Evolutionary conservation across 2,888 invertebrate genomes (phyloP), one percentile per base, ranked within the genome.

Genomic region (Troides oblongomaculatus): DNA sequence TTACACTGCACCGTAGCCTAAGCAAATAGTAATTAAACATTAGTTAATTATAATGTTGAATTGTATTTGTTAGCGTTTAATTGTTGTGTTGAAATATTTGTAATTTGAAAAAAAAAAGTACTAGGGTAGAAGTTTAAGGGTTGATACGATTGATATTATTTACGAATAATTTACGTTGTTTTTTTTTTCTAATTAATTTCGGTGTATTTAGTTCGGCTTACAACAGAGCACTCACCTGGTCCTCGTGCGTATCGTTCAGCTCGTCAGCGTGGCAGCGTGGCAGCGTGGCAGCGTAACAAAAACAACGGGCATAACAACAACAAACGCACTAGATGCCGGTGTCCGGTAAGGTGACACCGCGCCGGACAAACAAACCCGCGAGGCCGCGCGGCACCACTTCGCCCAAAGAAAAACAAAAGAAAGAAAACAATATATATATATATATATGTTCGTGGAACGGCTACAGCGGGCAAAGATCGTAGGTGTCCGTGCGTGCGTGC

Each of bases 251-350:
- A 62, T 79, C 78, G 76, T 77, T 75, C 76, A 79, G 30, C 30
- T 30, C 30, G 30, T 30, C 30, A 30, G 79, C 77, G 76, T 80
- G 75, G 76, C 78, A 80, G 79, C 75, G 81, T 79, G 87, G 86
- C 84, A 80, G 79, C 77, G 76, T 80, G 75, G 76, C 78, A 80
- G 79, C 75, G 81, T 79, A 87, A 86, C 84, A 80, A 84, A 86
- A 85, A 85, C 84, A 86, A 84, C 82, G 80, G 87, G 88, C 84
- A 86, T 86, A 87, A 86, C 83, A 83, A 83, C 79, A 89, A 88
- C 87, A 90, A 84, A 88, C 85, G 87, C 89, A 89, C 88, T 79
- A 74, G 75, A 77, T 86, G 87, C 83, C 83, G 86, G 84, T 83
- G 88, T 88, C 84, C 89, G 83, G 81, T 76, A 80, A 80, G 80